Evolutionary conservation across 2,113 vertebrate genomes (phyloP).

Genomic region (Colaptes auratus): DNA sequence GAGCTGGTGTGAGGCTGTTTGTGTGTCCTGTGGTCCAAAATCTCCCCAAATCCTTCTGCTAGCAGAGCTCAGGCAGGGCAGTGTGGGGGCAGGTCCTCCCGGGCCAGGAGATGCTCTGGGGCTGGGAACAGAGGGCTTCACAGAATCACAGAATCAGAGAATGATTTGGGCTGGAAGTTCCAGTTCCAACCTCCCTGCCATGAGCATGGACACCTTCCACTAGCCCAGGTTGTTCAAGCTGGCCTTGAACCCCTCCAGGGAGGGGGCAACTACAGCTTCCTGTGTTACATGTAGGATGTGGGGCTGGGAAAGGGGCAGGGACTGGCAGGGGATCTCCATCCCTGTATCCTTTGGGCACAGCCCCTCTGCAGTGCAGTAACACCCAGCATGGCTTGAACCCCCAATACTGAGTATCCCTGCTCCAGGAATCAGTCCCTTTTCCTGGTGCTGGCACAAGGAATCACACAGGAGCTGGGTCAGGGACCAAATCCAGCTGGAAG

Average conservation of each 20-base stretch:
- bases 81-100: neutral
- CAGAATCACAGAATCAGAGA: no score
- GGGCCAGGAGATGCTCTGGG: neutral
- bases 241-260: no score
- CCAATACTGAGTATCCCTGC: rapidly evolving
- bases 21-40: neutral
- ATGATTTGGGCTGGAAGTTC: no score
- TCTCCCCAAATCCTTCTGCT: neutral
- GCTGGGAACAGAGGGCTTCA: neutral
- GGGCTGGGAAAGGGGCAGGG: neutral
- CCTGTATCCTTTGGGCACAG: neutral
- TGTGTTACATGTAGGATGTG: neutral
- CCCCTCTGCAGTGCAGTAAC: neutral
- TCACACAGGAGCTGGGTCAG: neutral
- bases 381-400: neutral
- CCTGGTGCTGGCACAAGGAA: neutral
- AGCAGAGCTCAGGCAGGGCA: neutral
- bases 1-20: neutral
- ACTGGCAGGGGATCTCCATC: rapidly evolving
- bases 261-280: no score
- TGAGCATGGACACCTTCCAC: no score
- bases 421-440: neutral
- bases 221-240: no score
- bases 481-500: neutral
- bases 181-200: no score